phyloP scores from a whole-genome alignment of 2,888 invertebrate genomes.

The Octodonta nipae region DNA sequence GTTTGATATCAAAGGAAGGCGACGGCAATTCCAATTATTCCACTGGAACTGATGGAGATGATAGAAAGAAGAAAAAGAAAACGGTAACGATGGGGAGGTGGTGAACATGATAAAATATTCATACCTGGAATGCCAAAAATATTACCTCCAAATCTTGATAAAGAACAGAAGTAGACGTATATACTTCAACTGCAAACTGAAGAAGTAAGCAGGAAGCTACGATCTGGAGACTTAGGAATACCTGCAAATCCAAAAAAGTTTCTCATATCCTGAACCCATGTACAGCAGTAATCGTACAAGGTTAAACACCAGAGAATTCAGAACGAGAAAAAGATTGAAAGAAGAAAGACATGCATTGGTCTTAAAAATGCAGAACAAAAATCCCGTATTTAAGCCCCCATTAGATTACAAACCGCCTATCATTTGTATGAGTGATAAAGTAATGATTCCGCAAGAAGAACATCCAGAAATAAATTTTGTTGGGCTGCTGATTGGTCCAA shows the following conservation, averaged over 20 bases:
- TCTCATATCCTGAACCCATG: constrained; percentile 99
- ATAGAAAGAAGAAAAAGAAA: background rate
- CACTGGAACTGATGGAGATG: background rate
- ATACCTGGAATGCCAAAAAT: background rate
- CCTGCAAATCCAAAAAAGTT: constrained; percentile 43
- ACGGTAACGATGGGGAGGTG: background rate
- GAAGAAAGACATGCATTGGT: constrained; percentile 94
- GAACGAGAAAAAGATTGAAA: constrained; percentile 89
- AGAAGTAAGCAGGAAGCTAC: background rate
- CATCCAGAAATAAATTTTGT: constrained; percentile 99
- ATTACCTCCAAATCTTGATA: background rate
- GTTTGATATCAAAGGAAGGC: background rate
- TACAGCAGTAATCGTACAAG: constrained; percentile 99
- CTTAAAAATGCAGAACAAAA: constrained; percentile 74
- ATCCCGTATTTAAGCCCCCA: constrained; percentile 97
- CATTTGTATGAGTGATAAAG: constrained; percentile 93
- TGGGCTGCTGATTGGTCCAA: constrained; percentile 91
- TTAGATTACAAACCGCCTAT: constrained; percentile 97
- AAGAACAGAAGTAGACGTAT: background rate
- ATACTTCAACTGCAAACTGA: background rate
- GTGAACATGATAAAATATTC: background rate
- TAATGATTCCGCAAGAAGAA: constrained; percentile 98
- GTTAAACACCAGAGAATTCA: constrained; percentile 94
- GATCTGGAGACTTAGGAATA: background rate
- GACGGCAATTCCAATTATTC: background rate